Evolutionary conservation across 1,140 invertebrate species (phyloP).

Genomic region (Meteorus sp.): DNA sequence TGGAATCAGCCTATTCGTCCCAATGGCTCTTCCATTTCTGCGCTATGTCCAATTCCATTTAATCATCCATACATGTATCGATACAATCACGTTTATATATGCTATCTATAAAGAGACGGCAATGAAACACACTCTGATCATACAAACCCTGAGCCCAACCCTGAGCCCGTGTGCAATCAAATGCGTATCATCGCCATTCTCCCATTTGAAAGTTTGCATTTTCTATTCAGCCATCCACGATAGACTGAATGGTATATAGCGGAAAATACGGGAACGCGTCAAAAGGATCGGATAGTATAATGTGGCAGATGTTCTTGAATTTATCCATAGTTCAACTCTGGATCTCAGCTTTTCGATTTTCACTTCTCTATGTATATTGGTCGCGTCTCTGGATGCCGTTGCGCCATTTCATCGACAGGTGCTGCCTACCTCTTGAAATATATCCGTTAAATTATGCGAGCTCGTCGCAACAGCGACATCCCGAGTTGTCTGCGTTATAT

Average conservation of each 20-base stretch:
- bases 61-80: too few species aligned
- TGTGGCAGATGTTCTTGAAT: constrained; percentile 18
- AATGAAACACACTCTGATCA: not conserved
- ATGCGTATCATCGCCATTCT: not conserved
- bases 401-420: constrained; percentile 15
- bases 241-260: not conserved
- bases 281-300: constrained; percentile 7
- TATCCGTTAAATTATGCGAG: constrained; percentile 28
- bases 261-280: not conserved
- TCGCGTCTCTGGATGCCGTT: constrained; percentile 7
- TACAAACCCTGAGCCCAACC: not conserved
- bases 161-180: not conserved
- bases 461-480: constrained; percentile 13
- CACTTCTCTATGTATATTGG: not conserved
- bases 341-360: constrained; percentile 17
- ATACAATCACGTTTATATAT: too few species aligned
- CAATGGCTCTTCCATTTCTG: not conserved
- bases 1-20: constrained; percentile 16
- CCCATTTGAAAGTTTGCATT: not conserved
- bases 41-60: not conserved
- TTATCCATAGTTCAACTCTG: not conserved
- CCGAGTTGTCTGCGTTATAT: constrained; percentile 7
- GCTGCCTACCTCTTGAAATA: constrained; percentile 20
- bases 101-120: too few species aligned
- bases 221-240: too few species aligned